Evolutionary conservation across 2,888 invertebrate genomes (phyloP).

Genomic region (Mesodorylaimus sp.): DNA sequence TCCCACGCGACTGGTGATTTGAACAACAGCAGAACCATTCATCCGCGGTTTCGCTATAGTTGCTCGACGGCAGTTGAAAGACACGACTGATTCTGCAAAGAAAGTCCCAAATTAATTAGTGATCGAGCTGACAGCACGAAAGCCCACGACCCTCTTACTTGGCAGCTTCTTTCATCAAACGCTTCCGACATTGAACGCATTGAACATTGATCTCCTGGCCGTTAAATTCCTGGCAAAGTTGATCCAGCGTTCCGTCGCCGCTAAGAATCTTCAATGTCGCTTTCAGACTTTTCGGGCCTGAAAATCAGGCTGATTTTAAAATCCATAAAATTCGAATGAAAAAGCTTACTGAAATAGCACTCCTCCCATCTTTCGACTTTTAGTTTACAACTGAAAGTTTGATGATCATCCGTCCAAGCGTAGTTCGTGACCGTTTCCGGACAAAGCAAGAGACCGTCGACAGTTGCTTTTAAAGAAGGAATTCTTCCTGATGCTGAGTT

Average conservation of each 20-base stretch:
- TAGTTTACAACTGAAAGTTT: constrained; percentile 22
- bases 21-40: constrained; percentile 1
- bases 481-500: too few relatives aligned
- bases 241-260: neutral
- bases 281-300: neutral
- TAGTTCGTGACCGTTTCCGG: constrained; percentile 24
- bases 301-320: neutral
- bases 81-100: neutral
- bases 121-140: neutral
- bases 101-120: too few relatives aligned
- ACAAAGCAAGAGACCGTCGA: constrained; percentile 19
- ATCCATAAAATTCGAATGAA: neutral
- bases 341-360: neutral
- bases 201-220: neutral
- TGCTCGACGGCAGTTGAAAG: neutral
- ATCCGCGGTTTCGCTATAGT: constrained; percentile 1
- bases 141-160: neutral
- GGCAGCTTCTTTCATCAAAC: neutral
- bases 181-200: neutral
- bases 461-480: constrained; percentile 9
- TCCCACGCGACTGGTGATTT: too few relatives aligned
- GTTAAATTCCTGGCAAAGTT: neutral
- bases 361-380: too few relatives aligned
- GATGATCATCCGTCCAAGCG: constrained; percentile 20
- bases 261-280: too few relatives aligned